These are phyloP conservation scores for Melanophora roralis DNA, from an alignment of 2,888 invertebrate genomes.

Conservation along the genomic window DNA sequence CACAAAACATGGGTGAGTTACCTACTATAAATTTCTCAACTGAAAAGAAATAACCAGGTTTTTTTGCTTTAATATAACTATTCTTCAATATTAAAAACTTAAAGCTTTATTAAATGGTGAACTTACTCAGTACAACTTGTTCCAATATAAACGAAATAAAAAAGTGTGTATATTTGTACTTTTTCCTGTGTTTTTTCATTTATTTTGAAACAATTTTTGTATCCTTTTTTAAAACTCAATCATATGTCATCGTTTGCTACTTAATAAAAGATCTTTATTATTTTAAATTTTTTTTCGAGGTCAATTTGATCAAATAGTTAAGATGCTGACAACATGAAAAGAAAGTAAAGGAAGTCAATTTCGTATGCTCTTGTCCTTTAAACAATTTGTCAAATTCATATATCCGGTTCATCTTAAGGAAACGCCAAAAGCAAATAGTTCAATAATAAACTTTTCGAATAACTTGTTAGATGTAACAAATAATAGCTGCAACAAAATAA, in stretches of 20 bases:
- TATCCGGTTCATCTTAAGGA: constrained; percentile 20
- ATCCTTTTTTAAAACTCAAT: neutral
- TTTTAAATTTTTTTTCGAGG: neutral
- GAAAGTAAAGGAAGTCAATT: constrained; percentile 31
- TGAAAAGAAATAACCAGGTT: too few relatives aligned
- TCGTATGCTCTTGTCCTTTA: neutral
- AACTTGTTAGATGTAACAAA: neutral
- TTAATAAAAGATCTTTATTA: neutral
- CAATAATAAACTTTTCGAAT: constrained; percentile 17
- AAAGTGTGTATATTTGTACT: too few relatives aligned
- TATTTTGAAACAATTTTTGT: too few relatives aligned
- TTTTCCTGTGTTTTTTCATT: too few relatives aligned
- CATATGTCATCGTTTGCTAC: neutral
- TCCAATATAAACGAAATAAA: too few relatives aligned
- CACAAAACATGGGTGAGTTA: too few relatives aligned
- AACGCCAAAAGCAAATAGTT: constrained; percentile 8
- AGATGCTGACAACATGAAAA: neutral
- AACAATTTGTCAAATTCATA: constrained; percentile 15
- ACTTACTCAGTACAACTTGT: too few relatives aligned
- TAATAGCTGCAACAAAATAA: neutral
- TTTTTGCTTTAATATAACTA: too few relatives aligned
- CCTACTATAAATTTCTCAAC: too few relatives aligned
- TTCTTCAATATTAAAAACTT: too few relatives aligned
- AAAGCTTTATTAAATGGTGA: too few relatives aligned
- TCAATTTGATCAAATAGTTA: neutral